A percentile compares a stretch with the other conserved stretches of the same genome.
phyloP scores from a whole-genome alignment of 2,888 invertebrate genomes.

The Diplazon laetatorius region DNA sequence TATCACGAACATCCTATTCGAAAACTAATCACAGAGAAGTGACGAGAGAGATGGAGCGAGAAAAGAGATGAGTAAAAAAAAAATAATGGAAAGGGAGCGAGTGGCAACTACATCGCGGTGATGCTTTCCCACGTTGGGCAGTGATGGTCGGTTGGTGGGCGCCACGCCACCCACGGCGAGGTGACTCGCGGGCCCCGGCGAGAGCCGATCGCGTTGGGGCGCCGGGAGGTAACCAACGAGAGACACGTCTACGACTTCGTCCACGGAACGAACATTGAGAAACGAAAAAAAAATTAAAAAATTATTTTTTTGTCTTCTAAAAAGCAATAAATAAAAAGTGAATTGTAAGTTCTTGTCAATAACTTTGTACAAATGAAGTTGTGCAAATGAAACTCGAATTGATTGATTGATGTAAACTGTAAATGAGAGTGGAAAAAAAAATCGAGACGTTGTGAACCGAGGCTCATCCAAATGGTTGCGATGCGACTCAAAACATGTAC shows the following conservation, averaged over 20 bases:
- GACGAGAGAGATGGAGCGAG: too few species aligned
- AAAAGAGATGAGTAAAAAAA: neutral
- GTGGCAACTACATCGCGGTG: neutral
- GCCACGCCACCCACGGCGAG: constrained; percentile 72
- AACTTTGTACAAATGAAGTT: too few species aligned
- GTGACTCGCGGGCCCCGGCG: constrained; percentile 61
- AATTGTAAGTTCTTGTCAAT: too few species aligned
- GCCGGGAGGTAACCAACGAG: constrained; percentile 42
- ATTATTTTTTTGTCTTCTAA: constrained; percentile 21
- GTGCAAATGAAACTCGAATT: too few species aligned
- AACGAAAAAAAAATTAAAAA: constrained; percentile 18
- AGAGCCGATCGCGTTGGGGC: constrained; percentile 35
- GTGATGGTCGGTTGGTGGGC: constrained; percentile 49
- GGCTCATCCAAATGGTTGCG: too few species aligned
- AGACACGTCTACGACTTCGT: constrained; percentile 41
- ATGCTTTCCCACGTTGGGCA: constrained; percentile 55
- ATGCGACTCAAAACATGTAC: too few species aligned
- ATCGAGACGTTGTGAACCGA: too few species aligned
- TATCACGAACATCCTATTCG: neutral
- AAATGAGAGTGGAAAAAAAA: too few species aligned
- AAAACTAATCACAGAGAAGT: neutral
- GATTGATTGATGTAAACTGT: too few species aligned
- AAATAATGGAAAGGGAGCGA: neutral
- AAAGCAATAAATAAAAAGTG: too few species aligned
- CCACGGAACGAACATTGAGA: neutral